These are phyloP conservation scores for Plotosus lineatus DNA, from an alignment of 2,113 vertebrate species.

Conservation along the genomic window DNA sequence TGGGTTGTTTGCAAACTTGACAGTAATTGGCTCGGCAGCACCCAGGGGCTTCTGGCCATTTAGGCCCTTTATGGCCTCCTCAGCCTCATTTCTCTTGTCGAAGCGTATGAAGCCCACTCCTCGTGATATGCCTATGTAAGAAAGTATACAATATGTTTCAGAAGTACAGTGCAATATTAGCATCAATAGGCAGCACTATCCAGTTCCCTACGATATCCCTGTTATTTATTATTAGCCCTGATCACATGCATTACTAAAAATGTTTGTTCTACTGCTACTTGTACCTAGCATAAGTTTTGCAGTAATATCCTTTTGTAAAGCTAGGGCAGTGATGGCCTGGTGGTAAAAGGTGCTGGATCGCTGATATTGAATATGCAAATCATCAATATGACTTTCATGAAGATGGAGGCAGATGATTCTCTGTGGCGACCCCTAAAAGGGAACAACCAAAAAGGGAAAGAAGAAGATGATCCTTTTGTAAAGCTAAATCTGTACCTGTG, in stretches of 20 bases:
- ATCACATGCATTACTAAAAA: neutral
- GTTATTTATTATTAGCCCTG: neutral
- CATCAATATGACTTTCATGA: too few species aligned
- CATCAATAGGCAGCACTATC: too few species aligned
- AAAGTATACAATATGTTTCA: too few species aligned
- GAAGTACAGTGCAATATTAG: conserved; percentile 54
- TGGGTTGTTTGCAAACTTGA: conserved; percentile 96
- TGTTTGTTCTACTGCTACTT: neutral
- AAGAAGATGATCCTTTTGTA: too few species aligned
- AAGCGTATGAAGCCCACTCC: conserved; percentile 97
- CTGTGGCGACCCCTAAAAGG: too few species aligned
- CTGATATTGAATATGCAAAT: too few species aligned
- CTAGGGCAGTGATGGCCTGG: too few species aligned
- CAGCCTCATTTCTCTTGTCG: conserved; percentile 93
- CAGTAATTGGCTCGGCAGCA: conserved; percentile 89
- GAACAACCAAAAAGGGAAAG: too few species aligned
- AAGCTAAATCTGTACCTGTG: conserved; percentile 79
- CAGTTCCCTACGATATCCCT: neutral
- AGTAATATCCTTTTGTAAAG: too few species aligned
- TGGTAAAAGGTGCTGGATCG: too few species aligned
- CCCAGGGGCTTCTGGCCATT: conserved; percentile 94
- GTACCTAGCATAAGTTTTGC: neutral
- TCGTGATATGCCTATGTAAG: conserved; percentile 87
- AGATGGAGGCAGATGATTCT: too few species aligned
- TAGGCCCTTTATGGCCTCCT: conserved; percentile 94